phyloP scores from a whole-genome alignment of 1,140 invertebrate species.

The Apis florea region DNA sequence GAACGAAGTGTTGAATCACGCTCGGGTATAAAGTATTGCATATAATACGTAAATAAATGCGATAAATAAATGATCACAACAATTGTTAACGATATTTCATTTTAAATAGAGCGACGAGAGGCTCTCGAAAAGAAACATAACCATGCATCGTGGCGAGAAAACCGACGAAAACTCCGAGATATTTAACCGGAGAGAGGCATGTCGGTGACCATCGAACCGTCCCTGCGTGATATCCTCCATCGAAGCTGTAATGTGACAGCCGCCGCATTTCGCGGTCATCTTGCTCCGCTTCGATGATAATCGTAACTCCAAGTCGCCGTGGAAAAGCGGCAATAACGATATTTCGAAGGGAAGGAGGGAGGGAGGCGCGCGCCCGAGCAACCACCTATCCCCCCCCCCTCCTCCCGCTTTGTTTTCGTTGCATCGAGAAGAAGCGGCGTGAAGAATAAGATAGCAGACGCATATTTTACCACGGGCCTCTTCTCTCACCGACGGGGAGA shows the following conservation, averaged over 20 bases:
- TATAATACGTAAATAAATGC: no score
- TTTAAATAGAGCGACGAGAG: no score
- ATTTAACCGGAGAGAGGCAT: slow-evolving; percentile 41
- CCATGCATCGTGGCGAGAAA: background rate
- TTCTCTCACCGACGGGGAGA: slow-evolving; percentile 65
- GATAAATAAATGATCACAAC: no score
- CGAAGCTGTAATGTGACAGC: slow-evolving; percentile 76
- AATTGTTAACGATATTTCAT: no score
- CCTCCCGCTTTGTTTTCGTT: slow-evolving; percentile 46
- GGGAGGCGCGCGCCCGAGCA: slow-evolving; percentile 41
- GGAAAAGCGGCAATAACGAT: slow-evolving; percentile 45
- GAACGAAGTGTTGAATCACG: no score
- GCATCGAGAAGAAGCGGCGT: slow-evolving; percentile 65
- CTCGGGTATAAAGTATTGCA: no score
- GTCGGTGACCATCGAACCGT: slow-evolving; percentile 67
- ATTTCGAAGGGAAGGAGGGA: slow-evolving; percentile 37
- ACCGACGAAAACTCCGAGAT: slow-evolving; percentile 5
- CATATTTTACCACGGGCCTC: slow-evolving; percentile 73
- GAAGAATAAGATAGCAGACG: slow-evolving; percentile 80
- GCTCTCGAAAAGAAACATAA: background rate
- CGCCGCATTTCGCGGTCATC: slow-evolving; percentile 72
- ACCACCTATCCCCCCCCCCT: slow-evolving; percentile 28
- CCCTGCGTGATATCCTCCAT: slow-evolving; percentile 66
- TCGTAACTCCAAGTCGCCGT: slow-evolving; percentile 63
- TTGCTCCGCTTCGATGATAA: slow-evolving; percentile 72